A percentile compares a stretch with the other conserved stretches of the same genome.
phyloP scores from a whole-genome alignment of 2,888 invertebrate genomes.

The Lepas anatifera region DNA sequence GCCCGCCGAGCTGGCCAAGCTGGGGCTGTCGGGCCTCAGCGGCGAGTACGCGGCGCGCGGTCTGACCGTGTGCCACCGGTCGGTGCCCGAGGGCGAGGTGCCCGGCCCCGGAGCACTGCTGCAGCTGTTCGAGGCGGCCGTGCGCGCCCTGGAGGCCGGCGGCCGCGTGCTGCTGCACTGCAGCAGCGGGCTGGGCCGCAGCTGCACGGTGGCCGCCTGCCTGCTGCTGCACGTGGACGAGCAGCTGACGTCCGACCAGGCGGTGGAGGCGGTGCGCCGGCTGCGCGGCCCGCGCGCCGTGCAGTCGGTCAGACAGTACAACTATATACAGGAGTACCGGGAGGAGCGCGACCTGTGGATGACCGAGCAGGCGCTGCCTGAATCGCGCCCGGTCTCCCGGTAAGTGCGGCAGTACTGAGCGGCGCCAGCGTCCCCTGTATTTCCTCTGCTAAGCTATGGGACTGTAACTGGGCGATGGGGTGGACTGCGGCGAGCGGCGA shows the following conservation, averaged over 20 bases:
- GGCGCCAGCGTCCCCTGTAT: not conserved
- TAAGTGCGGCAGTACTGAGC: not conserved
- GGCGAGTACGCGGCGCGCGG: not conserved
- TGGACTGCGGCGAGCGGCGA: not conserved
- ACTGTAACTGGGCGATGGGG: not conserved
- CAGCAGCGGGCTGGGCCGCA: constrained; percentile 13
- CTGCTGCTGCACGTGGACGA: constrained; percentile 5
- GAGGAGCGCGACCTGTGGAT: not conserved
- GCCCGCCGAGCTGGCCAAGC: constrained; percentile 3
- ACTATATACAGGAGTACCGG: constrained; percentile 14
- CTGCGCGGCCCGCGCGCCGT: constrained; percentile 15
- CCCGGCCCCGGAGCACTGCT: not conserved
- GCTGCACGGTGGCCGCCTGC: constrained; percentile 14
- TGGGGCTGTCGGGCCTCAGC: not conserved
- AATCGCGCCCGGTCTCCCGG: not conserved
- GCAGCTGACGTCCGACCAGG: constrained; percentile 3
- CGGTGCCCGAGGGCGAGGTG: constrained; percentile 13
- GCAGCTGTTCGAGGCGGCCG: constrained; percentile 2
- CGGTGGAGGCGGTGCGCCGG: constrained; percentile 1
- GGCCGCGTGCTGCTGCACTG: constrained; percentile 14
- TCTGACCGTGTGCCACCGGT: not conserved
- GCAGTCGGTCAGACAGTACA: constrained; percentile 15
- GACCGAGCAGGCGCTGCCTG: not conserved
- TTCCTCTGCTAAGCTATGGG: not conserved
- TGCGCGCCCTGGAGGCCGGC: not conserved